Conservation (phyloP, 2,797 vertebrate genomes). For the Chiloscyllium punctatum region DNA sequence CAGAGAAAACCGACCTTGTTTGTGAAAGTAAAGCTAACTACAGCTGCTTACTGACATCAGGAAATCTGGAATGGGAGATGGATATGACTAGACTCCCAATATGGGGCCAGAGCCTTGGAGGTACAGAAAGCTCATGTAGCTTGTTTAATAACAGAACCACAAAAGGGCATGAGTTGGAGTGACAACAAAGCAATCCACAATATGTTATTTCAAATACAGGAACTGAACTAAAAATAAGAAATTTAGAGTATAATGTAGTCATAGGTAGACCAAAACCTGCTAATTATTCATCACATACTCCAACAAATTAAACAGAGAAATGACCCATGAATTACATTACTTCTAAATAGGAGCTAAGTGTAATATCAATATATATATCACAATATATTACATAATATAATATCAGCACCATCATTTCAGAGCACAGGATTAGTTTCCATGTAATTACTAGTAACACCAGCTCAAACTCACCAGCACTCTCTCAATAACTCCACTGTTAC, state of each 20-base stretch:
- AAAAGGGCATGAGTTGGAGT: background rate
- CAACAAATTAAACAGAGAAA: background rate
- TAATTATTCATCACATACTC: background rate
- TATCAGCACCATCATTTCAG: background rate
- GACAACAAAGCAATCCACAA: background rate
- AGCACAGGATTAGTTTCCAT: background rate
- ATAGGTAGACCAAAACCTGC: background rate
- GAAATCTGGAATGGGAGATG: background rate
- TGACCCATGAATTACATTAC: background rate
- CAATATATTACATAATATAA: background rate
- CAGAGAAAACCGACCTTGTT: background rate
- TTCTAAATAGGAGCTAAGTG: background rate
- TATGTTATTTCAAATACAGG: background rate
- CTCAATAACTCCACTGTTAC: background rate
- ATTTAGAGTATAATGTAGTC: background rate
- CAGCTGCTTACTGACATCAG: background rate
- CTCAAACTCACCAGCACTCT: background rate
- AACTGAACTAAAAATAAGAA: background rate
- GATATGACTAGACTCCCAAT: no score
- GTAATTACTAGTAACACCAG: background rate
- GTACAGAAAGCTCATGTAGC: background rate
- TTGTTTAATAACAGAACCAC: background rate
- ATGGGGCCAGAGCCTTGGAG: background rate
- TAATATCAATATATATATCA: background rate
- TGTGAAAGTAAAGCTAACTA: background rate